Percentiles rank a stretch among this genome's conserved stretches.
These are phyloP conservation scores for Drosophila ustulata DNA, from an alignment of 2,888 invertebrate species.

Conservation along the genomic window DNA sequence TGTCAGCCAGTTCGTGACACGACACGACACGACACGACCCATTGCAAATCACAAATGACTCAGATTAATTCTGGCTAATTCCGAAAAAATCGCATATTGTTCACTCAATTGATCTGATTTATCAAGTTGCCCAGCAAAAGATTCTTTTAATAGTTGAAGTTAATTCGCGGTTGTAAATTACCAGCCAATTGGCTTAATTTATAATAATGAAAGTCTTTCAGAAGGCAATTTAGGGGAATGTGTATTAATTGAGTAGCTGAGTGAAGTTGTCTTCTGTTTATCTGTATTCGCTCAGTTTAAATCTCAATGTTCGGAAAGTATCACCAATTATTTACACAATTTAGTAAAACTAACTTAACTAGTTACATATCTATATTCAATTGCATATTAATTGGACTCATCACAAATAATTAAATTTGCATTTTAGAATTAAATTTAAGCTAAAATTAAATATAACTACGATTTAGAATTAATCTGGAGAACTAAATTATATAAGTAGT, in stretches of 20 bases:
- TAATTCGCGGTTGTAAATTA: no score
- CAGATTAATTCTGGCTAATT: no score
- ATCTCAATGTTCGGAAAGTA: background rate
- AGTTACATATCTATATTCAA: no score
- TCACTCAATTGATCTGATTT: no score
- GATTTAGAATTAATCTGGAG: no score
- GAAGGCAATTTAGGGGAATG: background rate
- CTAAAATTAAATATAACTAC: no score
- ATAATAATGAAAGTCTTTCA: background rate
- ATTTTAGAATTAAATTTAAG: no score
- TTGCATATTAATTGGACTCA: no score
- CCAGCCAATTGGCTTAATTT: no score
- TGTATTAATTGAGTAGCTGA: background rate
- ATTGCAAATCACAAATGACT: background rate
- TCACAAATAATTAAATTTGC: no score
- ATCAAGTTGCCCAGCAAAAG: background rate
- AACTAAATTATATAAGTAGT: no score
- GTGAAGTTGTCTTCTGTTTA: background rate
- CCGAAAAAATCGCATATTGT: no score
- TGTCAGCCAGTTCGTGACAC: slow-evolving; percentile 36
- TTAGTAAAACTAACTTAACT: background rate
- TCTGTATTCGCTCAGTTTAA: background rate
- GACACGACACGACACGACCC: background rate
- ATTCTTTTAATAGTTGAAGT: background rate
- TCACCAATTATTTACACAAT: background rate